Conservation (phyloP, 2,888 invertebrate genomes). For the Euclidia mi region DNA sequence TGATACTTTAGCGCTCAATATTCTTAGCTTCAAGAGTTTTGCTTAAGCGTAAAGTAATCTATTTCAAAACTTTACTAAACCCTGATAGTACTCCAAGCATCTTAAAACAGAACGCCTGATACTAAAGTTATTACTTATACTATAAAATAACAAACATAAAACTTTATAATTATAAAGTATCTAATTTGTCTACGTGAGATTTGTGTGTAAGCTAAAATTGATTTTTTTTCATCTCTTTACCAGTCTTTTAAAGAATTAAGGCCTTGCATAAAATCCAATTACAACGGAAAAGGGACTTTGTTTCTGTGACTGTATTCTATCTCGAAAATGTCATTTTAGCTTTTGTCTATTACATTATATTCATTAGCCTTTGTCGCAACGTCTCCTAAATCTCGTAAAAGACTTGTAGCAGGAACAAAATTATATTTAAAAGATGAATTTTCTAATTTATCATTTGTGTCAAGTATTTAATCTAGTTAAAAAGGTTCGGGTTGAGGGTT, state of each 20-base stretch:
- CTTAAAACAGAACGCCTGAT: conserved; percentile 21
- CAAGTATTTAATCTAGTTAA: conserved; percentile 45
- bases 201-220: conserved; percentile 25
- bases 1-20: background rate
- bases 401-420: conserved; percentile 36
- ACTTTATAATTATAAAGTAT: conserved; percentile 30
- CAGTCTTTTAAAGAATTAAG: conserved; percentile 29
- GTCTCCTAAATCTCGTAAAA: conserved; percentile 35
- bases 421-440: conserved; percentile 36
- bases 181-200: conserved; percentile 26
- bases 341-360: conserved; percentile 62
- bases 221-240: conserved; percentile 26
- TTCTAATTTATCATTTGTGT: conserved; percentile 35
- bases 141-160: conserved; percentile 20
- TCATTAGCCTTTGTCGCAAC: conserved; percentile 59
- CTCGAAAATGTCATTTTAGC: conserved; percentile 52
- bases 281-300: conserved; percentile 32
- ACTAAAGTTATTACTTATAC: conserved; percentile 31
- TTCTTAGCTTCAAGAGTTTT: conserved; percentile 5
- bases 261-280: conserved; percentile 42
- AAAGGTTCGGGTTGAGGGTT: conserved; percentile 18
- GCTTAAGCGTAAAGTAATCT: conserved; percentile 5
- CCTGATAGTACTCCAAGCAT: conserved; percentile 19
- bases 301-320: conserved; percentile 40
- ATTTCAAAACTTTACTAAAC: conserved; percentile 19